Conservation (phyloP, 2,113 vertebrate species). For the Crotalus horridus region DNA sequence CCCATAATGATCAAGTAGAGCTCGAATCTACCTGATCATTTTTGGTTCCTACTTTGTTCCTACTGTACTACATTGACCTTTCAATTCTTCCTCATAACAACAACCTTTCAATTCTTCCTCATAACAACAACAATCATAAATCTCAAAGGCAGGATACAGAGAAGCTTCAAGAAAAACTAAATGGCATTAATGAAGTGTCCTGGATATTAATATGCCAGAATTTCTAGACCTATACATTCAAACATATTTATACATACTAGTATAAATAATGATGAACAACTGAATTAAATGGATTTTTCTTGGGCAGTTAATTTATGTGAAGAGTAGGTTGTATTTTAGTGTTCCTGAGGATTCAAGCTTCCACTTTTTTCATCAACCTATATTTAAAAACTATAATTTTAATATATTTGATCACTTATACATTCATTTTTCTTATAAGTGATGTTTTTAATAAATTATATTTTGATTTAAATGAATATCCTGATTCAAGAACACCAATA, state of each 20-base stretch:
- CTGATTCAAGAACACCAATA: not conserved
- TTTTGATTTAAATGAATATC: not conserved
- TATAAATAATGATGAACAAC: not conserved
- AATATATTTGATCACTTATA: not conserved
- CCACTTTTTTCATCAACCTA: not conserved
- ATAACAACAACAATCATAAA: not conserved
- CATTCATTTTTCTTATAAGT: not conserved
- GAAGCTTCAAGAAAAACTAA: not conserved
- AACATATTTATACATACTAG: not conserved
- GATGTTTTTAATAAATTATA: not conserved
- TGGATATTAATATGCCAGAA: no score
- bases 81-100: not conserved
- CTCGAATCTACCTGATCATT: not conserved
- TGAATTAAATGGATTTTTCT: not conserved
- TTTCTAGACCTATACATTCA: no score
- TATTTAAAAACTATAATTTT: not conserved
- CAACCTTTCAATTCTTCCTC: not conserved
- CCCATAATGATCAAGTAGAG: not conserved
- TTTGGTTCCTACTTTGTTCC: not conserved
- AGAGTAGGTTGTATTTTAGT: not conserved
- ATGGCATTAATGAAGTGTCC: no score
- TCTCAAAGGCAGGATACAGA: not conserved
- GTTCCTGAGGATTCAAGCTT: not conserved
- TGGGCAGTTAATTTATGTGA: not conserved
- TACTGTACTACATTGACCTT: not conserved